Evolutionary conservation across 2,113 vertebrate species (phyloP).

Genomic region (Indicator indicator): DNA sequence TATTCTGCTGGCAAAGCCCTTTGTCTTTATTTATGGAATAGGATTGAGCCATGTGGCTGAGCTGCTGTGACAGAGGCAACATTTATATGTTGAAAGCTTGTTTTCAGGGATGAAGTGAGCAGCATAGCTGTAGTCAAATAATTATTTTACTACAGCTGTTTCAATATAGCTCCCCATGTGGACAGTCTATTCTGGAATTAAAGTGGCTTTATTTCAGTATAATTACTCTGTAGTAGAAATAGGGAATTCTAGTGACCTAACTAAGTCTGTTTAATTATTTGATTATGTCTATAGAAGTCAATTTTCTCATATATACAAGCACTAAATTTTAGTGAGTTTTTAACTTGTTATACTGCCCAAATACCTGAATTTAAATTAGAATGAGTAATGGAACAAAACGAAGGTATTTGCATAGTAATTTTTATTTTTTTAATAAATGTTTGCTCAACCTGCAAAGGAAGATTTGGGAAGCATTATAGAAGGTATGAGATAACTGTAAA

Average conservation of each 20-base stretch:
- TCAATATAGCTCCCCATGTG: slow-evolving; percentile 30
- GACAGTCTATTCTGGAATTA: slow-evolving; percentile 8
- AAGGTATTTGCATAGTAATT: background rate
- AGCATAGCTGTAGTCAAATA: slow-evolving; percentile 1
- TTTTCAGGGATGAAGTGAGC: fast-evolving
- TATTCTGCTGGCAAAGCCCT: background rate
- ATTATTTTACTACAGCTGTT: slow-evolving; percentile 52
- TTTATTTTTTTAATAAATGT: too few relatives aligned
- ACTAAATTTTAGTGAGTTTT: slow-evolving; percentile 15
- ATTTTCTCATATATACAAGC: background rate
- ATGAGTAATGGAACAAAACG: background rate
- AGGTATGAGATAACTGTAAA: background rate
- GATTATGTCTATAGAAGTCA: background rate
- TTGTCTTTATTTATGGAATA: background rate
- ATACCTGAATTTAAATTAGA: background rate
- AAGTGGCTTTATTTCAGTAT: slow-evolving; percentile 43
- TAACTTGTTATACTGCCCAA: background rate
- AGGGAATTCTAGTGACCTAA: background rate
- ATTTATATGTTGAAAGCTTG: slow-evolving; percentile 7
- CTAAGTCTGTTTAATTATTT: slow-evolving; percentile 34
- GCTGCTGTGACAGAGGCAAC: background rate
- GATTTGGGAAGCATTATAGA: background rate
- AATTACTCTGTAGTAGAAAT: slow-evolving; percentile 11
- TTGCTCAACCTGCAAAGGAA: background rate
- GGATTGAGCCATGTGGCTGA: background rate